Percentiles rank a stretch among this genome's conserved stretches.
phyloP scores from a whole-genome alignment of 2,888 invertebrate genomes.

The Platynereis dumerilii region DNA sequence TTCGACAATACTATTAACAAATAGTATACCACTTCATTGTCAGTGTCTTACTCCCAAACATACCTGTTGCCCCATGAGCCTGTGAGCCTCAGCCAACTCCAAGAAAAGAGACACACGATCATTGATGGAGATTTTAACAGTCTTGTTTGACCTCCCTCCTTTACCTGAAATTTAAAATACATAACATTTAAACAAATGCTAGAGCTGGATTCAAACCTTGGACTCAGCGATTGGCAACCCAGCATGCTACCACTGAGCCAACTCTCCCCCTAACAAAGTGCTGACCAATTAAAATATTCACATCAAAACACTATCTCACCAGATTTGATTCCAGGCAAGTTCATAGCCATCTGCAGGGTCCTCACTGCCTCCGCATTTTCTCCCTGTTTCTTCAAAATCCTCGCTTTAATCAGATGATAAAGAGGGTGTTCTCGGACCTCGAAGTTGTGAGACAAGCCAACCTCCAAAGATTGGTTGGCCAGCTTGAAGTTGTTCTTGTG shows the following conservation, averaged over 20 bases:
- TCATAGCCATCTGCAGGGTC: slow-evolving; percentile 78
- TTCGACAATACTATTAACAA: no score
- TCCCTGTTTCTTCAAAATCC: slow-evolving; percentile 79
- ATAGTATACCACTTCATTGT: no score
- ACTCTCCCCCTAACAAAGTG: no score
- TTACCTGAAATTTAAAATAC: not conserved
- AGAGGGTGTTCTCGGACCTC: slow-evolving; percentile 88
- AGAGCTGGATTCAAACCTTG: no score
- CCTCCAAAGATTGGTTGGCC: slow-evolving; percentile 86
- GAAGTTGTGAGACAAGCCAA: slow-evolving; percentile 90
- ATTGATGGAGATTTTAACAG: slow-evolving; percentile 48
- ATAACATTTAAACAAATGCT: no score
- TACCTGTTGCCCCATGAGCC: slow-evolving; percentile 72
- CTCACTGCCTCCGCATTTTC: slow-evolving; percentile 67
- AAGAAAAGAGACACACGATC: slow-evolving; percentile 88
- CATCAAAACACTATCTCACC: no score
- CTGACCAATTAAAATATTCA: no score
- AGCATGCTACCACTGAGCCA: no score
- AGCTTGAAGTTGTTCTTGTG: slow-evolving; percentile 70
- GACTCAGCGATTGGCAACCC: no score
- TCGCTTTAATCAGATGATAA: slow-evolving; percentile 85
- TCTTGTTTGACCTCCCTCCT: not conserved
- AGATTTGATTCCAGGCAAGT: slow-evolving; percentile 69
- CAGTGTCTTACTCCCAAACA: no score
- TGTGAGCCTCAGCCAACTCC: slow-evolving; percentile 82